phyloP scores from a whole-genome alignment of 2,797 vertebrate genomes.

The Acridotheres tristis region DNA sequence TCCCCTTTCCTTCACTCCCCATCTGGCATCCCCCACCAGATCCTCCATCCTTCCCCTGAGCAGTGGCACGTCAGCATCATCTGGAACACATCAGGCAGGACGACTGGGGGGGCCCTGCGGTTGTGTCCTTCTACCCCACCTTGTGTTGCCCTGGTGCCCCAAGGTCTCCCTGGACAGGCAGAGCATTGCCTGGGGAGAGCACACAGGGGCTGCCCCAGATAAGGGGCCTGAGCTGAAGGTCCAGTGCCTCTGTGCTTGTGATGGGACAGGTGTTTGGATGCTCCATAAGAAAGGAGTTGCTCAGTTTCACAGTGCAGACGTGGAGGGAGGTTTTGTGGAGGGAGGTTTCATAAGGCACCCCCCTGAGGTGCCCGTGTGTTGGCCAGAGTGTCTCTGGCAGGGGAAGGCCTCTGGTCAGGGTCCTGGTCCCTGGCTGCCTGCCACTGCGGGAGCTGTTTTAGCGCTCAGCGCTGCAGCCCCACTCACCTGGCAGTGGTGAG shows the following conservation, averaged over 20 bases:
- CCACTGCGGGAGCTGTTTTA: neutral
- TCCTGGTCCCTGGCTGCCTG: neutral
- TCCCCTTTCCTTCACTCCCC: neutral
- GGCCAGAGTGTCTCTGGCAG: neutral
- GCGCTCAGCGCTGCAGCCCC: rapidly evolving
- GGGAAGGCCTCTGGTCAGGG: neutral
- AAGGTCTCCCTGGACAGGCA: neutral
- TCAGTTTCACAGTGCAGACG: neutral
- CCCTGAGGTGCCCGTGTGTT: neutral
- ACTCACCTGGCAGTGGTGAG: neutral
- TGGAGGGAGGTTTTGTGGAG: neutral
- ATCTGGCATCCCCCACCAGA: neutral
- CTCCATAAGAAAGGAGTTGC: neutral
- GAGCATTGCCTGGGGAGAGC: neutral
- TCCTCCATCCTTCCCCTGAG: conserved; percentile 34
- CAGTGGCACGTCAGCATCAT: conserved; percentile 33
- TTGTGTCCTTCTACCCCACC: neutral
- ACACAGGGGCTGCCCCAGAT: neutral
- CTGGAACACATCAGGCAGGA: conserved; percentile 23
- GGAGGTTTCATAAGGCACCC: neutral
- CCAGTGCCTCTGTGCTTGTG: rapidly evolving
- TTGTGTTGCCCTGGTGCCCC: neutral
- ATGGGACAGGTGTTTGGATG: neutral
- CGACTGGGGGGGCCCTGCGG: neutral
- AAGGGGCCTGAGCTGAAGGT: neutral